These are phyloP conservation scores for Stylophora pistillata DNA, from an alignment of 64 coral and sea anemone species.

Conservation along the genomic window DNA sequence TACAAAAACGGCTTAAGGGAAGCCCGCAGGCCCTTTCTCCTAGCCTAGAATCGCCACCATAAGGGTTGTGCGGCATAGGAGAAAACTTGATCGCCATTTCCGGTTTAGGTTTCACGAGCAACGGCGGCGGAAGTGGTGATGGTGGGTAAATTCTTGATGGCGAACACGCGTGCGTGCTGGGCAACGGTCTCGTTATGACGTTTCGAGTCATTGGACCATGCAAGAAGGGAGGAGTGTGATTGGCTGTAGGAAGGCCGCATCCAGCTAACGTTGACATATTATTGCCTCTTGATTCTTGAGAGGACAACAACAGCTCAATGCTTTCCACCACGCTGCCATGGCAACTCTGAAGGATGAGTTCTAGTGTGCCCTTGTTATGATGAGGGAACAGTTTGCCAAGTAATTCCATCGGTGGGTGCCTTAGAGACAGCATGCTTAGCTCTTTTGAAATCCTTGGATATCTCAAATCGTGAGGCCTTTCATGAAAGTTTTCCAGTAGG, in stretches of 20 bases:
- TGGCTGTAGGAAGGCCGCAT: slow-evolving; percentile 24
- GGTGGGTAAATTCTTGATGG: slow-evolving; percentile 49
- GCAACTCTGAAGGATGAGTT: slow-evolving; percentile 59
- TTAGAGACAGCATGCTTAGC: background rate
- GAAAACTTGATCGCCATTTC: slow-evolving; percentile 36
- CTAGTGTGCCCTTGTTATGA: slow-evolving; percentile 40
- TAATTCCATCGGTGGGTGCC: slow-evolving; percentile 46
- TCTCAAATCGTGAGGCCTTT: background rate
- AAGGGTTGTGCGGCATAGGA: background rate
- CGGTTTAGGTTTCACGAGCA: slow-evolving; percentile 60
- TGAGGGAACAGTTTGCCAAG: slow-evolving; percentile 59
- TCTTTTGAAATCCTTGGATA: slow-evolving; percentile 37
- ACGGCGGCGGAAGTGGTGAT: slow-evolving; percentile 57
- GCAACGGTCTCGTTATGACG: slow-evolving; percentile 30
- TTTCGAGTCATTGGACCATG: slow-evolving; percentile 44
- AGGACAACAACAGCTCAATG: slow-evolving; percentile 56
- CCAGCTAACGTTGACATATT: slow-evolving; percentile 28
- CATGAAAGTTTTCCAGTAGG: slow-evolving; percentile 12
- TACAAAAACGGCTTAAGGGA: slow-evolving; percentile 56
- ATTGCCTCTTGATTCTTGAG: slow-evolving; percentile 8
- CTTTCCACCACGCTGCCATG: slow-evolving; percentile 49
- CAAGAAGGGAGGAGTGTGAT: slow-evolving; percentile 47
- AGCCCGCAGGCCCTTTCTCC: slow-evolving; percentile 8
- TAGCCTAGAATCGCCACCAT: slow-evolving; percentile 4
- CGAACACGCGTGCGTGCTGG: slow-evolving; percentile 44